Evolutionary conservation across 2,888 invertebrate species (phyloP), one percentile per base, ranked within the genome.

Genomic region (Alcis repandata): DNA sequence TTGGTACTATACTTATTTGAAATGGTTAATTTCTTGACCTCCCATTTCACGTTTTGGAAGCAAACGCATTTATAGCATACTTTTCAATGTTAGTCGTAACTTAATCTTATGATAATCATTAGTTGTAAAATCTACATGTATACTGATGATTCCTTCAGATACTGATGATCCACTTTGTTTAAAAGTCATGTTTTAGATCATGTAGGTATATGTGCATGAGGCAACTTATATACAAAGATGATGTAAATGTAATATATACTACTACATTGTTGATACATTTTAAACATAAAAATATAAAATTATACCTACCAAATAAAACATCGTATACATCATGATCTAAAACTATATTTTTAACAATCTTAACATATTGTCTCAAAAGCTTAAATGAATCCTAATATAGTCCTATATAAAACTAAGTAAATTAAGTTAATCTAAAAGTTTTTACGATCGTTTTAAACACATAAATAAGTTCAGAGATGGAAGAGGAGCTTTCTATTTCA

Each of bases 351-450:
- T 48, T 53, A 68, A 67, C 65, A 85, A 87, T 80, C 87, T 89
- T 89, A 88, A 78, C 83, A 64, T 68, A 71, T 80, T 81, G 69
- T 85, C 87, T 87, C 84, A 88, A 88, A 90, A 88, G 63, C 85
- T 86, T 87, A 86, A 75, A 79, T 71, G 57, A 75, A 67, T 68
- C 73, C 68, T 73, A 71, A 69, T 68, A 59, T 58, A 72, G 54
- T 56, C 46, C 73, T 79, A 72, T 81, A 85, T 69, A 86, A 91
- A 91, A 89, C 84, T 86, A 85, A 81, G 88, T 90, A 90, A 80
- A 88, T 72, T 73, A 77, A 71, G 70, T 78, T 80, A 83, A 70
- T 87, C 84, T 85, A 88, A 90, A 90, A 86, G 63, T 63, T 74
- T 51, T 36, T 65, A 65, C 63, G 65, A 66, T 60, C 56, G 10